Evolutionary conservation across 2,113 vertebrate genomes (phyloP), one percentile per base, ranked within the genome.

Genomic region (Rhipidura dahli): DNA sequence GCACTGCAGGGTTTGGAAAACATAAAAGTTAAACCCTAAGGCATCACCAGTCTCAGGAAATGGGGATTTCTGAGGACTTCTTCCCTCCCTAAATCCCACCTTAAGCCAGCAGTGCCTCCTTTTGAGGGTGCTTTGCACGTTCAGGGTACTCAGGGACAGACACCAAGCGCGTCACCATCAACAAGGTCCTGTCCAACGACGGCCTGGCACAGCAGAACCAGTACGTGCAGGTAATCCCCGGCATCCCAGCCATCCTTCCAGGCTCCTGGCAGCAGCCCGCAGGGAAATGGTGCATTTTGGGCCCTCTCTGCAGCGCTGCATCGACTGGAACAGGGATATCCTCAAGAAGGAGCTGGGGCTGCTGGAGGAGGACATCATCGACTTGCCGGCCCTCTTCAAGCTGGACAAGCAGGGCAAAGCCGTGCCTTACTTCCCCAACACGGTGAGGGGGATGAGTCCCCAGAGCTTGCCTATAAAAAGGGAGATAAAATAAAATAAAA

Each of bases 271-370:
- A 26, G 19, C 1, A 50, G 15, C 13, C 47, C 2, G 0, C 27
- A 4, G 64, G 63, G 24, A 37, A 33, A 23, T 1, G 26, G 5
- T 21, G 40, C 2, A 13, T 69, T 23, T 15, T 4, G 31, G 50
- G 13, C 9, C 40, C 24, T 1, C 27, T 20, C 40, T 47, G 37
- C 91, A 99, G 99, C 98, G 97, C 95, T 99, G 99, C 95, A 98
- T 99, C 0, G 99, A 99, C 97, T 99, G 99, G 99, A 99, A 99
- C 98, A 98, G 99, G 6, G 99, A 99, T 27, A 94, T 99, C 45
- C 98, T 99, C 66, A 99, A 99, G 98, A 98, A 94, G 93, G 99
- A 99, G 96, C 97, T 99, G 89, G 99, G 98, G 0, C 76, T 99
- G 92, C 97, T 90, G 0, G 99, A 99, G 7, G 97, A 98, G 5